Evolutionary conservation across 2,113 vertebrate genomes (phyloP), one percentile per base, ranked within the genome.

Genomic region (Bubo bubo): DNA sequence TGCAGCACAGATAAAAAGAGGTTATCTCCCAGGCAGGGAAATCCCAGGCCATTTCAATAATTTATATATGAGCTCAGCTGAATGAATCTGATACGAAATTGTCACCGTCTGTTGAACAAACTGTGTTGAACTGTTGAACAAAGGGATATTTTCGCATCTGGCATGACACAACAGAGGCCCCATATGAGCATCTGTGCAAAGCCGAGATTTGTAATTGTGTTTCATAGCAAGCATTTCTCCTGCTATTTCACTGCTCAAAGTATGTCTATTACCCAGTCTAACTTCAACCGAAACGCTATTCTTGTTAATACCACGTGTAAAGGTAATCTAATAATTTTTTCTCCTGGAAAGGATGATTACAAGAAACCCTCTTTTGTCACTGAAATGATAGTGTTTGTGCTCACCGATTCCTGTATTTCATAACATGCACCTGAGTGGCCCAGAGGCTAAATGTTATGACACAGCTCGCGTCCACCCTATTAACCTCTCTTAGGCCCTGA

Each of bases 51-150:
- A 63, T 90, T 82, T 72, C 87, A 75, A 84, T 93, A 85, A 95
- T 93, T 95, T 92, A 89, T 91, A 95, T 22, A 88, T 12, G 94
- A 95, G 95, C 91, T 94, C 91, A 94, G 95, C 91, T 91, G 91
- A 97, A 93, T 12, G 93, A 82, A 79, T 56, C 73, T 5, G 53
- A 85, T 50, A 41, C 1, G 4, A 49, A 96, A 97, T 97, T 95
- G 94, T 96, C 95, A 96, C 96, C 81, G 95, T 95, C 96, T 97
- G 96, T 52, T 96, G 94, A 97, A 79, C 96, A 96, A 96, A 96
- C 95, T 94, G 94, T 64, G 88, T 75, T 62, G 91, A 96, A 90
- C 93, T 95, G 95, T 90, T 81, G 88, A 94, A 94, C 96, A 97
- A 95, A 97, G 96, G 89, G 91, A 68, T 83, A 82, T 94, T 97